Evolutionary conservation across 2,797 vertebrate species (phyloP).

Genomic region (Sebastolobus altivelis): DNA sequence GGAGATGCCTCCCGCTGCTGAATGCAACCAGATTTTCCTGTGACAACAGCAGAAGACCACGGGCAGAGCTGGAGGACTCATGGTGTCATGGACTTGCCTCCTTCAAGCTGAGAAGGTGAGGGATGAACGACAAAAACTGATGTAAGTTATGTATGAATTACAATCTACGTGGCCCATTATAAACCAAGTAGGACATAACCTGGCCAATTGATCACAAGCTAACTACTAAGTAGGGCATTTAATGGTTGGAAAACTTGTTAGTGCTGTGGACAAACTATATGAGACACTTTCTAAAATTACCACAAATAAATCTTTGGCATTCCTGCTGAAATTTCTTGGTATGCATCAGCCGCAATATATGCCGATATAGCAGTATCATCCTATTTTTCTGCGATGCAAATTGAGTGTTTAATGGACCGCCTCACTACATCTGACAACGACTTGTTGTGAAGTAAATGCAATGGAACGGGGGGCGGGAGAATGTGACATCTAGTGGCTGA

Average conservation of each 20-base stretch:
- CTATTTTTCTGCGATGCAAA: no score
- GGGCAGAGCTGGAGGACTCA: conserved; percentile 74
- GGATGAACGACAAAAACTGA: not conserved
- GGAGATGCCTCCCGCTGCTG: conserved; percentile 61
- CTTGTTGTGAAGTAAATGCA: no score
- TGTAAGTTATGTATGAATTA: not conserved
- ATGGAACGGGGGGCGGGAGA: no score
- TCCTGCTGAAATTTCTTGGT: not conserved
- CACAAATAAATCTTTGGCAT: not conserved
- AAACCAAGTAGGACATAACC: not conserved
- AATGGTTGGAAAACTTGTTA: not conserved
- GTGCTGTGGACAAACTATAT: not conserved
- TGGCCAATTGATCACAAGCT: not conserved
- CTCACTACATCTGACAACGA: not conserved
- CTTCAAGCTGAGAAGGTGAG: conserved; percentile 50
- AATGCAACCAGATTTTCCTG: conserved; percentile 91
- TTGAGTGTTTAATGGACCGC: no score
- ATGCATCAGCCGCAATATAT: not conserved
- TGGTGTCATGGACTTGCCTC: conserved; percentile 72
- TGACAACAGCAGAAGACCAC: conserved; percentile 86
- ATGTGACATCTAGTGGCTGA: no score
- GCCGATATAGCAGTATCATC: not conserved
- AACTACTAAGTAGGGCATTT: not conserved
- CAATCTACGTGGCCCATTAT: not conserved
- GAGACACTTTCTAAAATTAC: not conserved